These are phyloP conservation scores for Scolanthus callimorphus DNA, from an alignment of 92 coral and sea anemone species.

Conservation along the genomic window DNA sequence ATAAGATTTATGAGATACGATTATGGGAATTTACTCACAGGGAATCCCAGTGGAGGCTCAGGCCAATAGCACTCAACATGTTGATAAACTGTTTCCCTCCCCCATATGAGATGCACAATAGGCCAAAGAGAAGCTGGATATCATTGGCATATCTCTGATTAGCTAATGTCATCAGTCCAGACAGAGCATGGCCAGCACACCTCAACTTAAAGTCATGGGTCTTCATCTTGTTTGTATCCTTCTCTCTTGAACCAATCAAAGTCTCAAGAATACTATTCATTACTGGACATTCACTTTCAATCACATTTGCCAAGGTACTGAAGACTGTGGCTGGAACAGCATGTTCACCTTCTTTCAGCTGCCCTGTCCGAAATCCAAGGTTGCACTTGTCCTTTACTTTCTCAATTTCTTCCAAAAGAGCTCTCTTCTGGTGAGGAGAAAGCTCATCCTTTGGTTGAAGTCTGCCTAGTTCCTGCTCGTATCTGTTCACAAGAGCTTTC, in stretches of 20 bases:
- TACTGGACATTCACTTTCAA: conserved; percentile 19
- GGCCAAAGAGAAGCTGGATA: conserved; percentile 20
- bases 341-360: conserved; percentile 1
- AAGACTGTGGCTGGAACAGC: conserved; percentile 8
- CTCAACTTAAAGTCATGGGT: conserved; percentile 19
- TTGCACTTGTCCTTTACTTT: neutral
- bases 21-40: conserved; percentile 7
- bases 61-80: conserved; percentile 12
- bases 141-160: conserved; percentile 14
- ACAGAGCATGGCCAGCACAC: conserved; percentile 39
- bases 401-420: conserved; percentile 1
- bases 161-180: conserved; percentile 15
- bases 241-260: conserved; percentile 1
- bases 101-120: conserved; percentile 33
- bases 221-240: conserved; percentile 17
- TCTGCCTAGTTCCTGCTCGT: conserved; percentile 6
- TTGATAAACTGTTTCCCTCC: conserved; percentile 38
- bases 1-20: no score
- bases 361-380: conserved; percentile 9
- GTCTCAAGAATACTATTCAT: conserved; percentile 31
- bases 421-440: neutral
- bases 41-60: conserved; percentile 17
- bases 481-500: conserved; percentile 7
- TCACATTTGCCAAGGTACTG: conserved; percentile 1
- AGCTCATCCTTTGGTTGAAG: neutral